Evolutionary conservation across 2,113 vertebrate genomes (phyloP).

Genomic region (Terrapene triunguis): DNA sequence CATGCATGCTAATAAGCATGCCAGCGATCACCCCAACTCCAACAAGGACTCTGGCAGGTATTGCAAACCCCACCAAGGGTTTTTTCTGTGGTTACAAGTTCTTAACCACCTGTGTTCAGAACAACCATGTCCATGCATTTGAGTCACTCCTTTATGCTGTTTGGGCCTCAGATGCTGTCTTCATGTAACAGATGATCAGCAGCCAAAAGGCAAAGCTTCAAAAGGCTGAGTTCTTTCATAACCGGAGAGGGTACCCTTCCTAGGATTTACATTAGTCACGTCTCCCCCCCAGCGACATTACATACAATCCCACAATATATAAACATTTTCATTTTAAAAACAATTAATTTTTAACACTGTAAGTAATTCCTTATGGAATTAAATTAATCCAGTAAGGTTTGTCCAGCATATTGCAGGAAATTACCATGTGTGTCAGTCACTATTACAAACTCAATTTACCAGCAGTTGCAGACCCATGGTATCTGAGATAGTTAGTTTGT

Average conservation of each 20-base stretch:
- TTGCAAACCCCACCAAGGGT: not conserved
- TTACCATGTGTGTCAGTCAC: not conserved
- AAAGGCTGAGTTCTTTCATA: not conserved
- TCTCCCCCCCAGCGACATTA: not conserved
- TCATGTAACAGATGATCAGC: not conserved
- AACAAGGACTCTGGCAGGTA: not conserved
- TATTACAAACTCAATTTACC: not conserved
- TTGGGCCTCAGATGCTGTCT: not conserved
- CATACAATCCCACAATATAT: not conserved
- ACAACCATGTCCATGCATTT: not conserved
- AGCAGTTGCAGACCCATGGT: not conserved
- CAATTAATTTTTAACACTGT: not conserved
- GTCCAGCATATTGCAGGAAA: not conserved
- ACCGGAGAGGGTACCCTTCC: not conserved
- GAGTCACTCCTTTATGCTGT: not conserved
- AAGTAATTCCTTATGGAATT: not conserved
- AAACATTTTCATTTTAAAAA: not conserved
- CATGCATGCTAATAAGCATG: not conserved
- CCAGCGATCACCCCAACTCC: not conserved
- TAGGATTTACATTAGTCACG: not conserved
- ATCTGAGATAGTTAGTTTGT: not conserved
- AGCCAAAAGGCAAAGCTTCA: not conserved
- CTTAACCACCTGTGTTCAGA: not conserved
- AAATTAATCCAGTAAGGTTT: not conserved
- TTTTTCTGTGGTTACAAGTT: not conserved